These are phyloP conservation scores for Lepidotrigona ventralis DNA, from an alignment of 1,140 invertebrate genomes.

Conservation along the genomic window DNA sequence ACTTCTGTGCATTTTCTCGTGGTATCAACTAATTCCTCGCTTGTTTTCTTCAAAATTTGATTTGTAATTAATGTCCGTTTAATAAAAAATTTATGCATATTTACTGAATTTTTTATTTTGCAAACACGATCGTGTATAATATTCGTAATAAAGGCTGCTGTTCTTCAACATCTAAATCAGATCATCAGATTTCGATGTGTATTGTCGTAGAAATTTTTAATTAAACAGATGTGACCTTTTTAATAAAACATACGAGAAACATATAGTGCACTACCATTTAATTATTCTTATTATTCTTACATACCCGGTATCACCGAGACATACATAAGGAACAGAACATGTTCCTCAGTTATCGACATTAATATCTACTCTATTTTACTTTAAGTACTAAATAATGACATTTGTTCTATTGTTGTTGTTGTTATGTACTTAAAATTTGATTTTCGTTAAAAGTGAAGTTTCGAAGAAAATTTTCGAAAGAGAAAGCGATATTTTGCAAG, in stretches of 20 bases:
- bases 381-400: background rate
- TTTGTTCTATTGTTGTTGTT: background rate
- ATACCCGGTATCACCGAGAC: background rate
- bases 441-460: background rate
- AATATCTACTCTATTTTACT: background rate
- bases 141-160: background rate
- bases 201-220: background rate
- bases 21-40: background rate
- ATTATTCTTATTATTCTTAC: background rate
- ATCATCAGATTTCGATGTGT: background rate
- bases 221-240: background rate
- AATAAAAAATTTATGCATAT: conserved; percentile 15
- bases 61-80: conserved; percentile 7
- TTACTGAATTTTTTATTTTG: conserved; percentile 2
- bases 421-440: background rate
- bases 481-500: conserved; percentile 9
- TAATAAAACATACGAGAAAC: background rate
- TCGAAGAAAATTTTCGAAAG: conserved; percentile 8
- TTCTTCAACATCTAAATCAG: background rate
- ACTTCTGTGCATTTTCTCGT: background rate
- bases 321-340: background rate
- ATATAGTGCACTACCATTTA: background rate
- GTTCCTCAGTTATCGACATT: too few species aligned
- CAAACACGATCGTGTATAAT: background rate
- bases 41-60: background rate